Percentiles rank a stretch among this genome's conserved stretches.
These are phyloP conservation scores for Grammomys dolichurus DNA, from an alignment of 2,113 vertebrate species.

Conservation along the genomic window DNA sequence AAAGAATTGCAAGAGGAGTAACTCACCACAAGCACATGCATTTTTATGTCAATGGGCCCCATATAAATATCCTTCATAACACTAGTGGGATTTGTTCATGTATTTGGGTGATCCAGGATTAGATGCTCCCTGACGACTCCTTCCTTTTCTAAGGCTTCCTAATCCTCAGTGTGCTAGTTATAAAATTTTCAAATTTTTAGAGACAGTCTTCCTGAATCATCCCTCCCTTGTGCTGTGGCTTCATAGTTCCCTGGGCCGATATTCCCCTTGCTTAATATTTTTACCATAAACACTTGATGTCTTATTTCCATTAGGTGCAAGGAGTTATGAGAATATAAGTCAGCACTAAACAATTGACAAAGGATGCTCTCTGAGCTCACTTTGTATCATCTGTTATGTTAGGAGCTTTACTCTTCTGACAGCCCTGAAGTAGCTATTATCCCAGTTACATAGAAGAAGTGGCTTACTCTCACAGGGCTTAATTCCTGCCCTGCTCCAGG, in stretches of 20 bases:
- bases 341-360: not conserved
- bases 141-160: not conserved
- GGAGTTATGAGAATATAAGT: not conserved
- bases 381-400: not conserved
- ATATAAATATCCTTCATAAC: not conserved
- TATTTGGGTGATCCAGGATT: not conserved
- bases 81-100: not conserved
- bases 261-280: not conserved
- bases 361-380: not conserved
- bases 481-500: not conserved
- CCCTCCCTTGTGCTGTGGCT: not conserved
- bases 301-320: not conserved
- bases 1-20: not conserved
- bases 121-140: not conserved
- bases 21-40: not conserved
- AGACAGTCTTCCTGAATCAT: constrained; percentile 16
- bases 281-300: not conserved
- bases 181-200: not conserved
- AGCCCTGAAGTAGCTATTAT: not conserved
- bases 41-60: not conserved
- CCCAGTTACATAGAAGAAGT: not conserved
- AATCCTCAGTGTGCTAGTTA: not conserved
- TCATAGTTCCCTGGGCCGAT: not conserved
- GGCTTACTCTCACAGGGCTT: not conserved
- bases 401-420: not conserved